These are phyloP conservation scores for Danaus plexippus DNA, from an alignment of 1,140 invertebrate genomes.

Conservation along the genomic window DNA sequence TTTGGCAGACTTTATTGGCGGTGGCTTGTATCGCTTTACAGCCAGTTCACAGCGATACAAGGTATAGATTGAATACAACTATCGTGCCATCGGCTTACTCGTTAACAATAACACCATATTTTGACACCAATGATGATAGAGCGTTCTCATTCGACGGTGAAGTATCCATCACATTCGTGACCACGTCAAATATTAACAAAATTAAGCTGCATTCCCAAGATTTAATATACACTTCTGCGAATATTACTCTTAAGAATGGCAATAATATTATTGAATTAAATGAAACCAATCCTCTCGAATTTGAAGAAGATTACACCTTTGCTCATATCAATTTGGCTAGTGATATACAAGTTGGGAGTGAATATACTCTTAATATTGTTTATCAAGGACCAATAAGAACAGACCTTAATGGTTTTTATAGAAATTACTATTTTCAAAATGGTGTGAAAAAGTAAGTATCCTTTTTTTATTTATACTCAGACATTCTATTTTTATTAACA, in stretches of 20 bases:
- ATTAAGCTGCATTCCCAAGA: slow-evolving; percentile 78
- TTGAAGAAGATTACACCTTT: slow-evolving; percentile 50
- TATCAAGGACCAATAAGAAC: slow-evolving; percentile 72
- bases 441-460: slow-evolving; percentile 61
- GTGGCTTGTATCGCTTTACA: slow-evolving; percentile 19
- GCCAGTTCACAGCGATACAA: slow-evolving; percentile 32
- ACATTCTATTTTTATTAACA: no score
- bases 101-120: slow-evolving; percentile 74
- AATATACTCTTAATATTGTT: slow-evolving; percentile 63
- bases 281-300: slow-evolving; percentile 32
- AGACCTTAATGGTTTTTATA: slow-evolving; percentile 85
- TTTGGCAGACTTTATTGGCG: slow-evolving; percentile 21
- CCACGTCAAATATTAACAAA: slow-evolving; percentile 32
- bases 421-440: slow-evolving; percentile 78
- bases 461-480: neutral
- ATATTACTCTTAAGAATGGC: slow-evolving; percentile 45
- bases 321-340: slow-evolving; percentile 46
- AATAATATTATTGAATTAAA: slow-evolving; percentile 28
- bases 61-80: slow-evolving; percentile 74
- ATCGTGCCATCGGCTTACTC: slow-evolving; percentile 77
- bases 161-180: slow-evolving; percentile 69
- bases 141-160: slow-evolving; percentile 76
- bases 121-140: slow-evolving; percentile 65
- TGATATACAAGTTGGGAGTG: slow-evolving; percentile 31
- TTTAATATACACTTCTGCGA: slow-evolving; percentile 64